Conservation (phyloP, 2,797 vertebrate genomes). For the Acipenser ruthenus region DNA sequence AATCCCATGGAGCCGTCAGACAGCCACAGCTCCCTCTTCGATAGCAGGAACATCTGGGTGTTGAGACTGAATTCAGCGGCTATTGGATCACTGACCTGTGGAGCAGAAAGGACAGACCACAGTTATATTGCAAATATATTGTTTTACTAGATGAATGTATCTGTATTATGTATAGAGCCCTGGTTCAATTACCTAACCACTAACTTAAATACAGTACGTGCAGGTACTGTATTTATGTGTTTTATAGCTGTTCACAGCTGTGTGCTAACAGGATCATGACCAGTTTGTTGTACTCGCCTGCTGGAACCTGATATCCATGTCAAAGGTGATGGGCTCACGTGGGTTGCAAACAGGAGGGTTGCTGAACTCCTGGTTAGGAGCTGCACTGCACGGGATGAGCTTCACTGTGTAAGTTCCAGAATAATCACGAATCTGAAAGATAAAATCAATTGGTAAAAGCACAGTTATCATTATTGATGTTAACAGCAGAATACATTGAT, state of each 20-base stretch:
- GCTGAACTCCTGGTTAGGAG: slow-evolving; percentile 64
- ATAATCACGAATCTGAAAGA: slow-evolving; percentile 66
- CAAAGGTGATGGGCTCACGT: slow-evolving; percentile 66
- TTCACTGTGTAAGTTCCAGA: slow-evolving; percentile 76
- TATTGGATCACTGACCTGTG: slow-evolving; percentile 74
- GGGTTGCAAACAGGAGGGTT: slow-evolving; percentile 69
- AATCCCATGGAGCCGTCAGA: slow-evolving; percentile 77
- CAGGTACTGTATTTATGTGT: too few relatives aligned
- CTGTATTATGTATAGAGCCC: too few relatives aligned
- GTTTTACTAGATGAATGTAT: too few relatives aligned
- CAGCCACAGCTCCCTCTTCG: slow-evolving; percentile 71
- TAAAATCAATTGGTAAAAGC: slow-evolving; percentile 9
- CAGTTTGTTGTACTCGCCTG: slow-evolving; percentile 50
- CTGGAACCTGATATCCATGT: slow-evolving; percentile 78
- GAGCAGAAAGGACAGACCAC: slow-evolving; percentile 7
- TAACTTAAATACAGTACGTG: too few relatives aligned
- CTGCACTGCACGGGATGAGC: slow-evolving; percentile 65
- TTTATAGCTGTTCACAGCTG: too few relatives aligned
- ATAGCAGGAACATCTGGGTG: slow-evolving; percentile 74
- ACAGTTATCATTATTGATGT: neutral
- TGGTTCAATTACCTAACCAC: too few relatives aligned
- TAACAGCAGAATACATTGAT: too few relatives aligned
- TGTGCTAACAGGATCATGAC: too few relatives aligned
- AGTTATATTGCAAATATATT: neutral
- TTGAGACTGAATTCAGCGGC: slow-evolving; percentile 77